Conservation (phyloP, 2,888 invertebrate species). For the Tachina grossa region DNA sequence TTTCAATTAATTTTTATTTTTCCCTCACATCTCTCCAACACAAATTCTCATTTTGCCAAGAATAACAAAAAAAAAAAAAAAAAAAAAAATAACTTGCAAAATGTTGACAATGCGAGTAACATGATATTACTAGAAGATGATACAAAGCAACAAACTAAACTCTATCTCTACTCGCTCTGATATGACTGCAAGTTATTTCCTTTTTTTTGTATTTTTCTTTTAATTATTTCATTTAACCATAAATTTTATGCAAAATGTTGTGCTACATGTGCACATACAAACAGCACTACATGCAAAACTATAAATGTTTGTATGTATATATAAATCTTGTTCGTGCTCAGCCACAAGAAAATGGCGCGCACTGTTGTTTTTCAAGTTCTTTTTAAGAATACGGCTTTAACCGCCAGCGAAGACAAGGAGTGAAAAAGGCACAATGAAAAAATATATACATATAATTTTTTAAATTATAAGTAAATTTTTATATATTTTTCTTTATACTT, state of each 20-base stretch:
- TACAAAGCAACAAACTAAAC: constrained; percentile 51
- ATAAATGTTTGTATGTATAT: neutral
- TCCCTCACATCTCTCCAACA: neutral
- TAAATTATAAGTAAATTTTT: too few species aligned
- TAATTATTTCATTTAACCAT: constrained; percentile 64
- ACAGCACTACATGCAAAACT: constrained; percentile 19
- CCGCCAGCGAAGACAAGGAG: constrained; percentile 22
- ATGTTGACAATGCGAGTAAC: constrained; percentile 55
- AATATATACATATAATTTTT: neutral
- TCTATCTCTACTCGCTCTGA: constrained; percentile 44
- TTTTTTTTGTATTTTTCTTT: constrained; percentile 13
- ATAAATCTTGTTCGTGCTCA: constrained; percentile 63
- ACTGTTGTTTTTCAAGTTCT: constrained; percentile 31
- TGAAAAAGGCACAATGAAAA: neutral
- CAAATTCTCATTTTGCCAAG: constrained; percentile 38
- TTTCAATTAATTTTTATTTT: constrained; percentile 56
- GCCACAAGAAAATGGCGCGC: constrained; percentile 65
- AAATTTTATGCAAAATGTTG: constrained; percentile 73
- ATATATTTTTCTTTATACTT: too few species aligned
- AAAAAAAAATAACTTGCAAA: constrained; percentile 27
- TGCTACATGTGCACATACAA: constrained; percentile 32
- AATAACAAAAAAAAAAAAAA: constrained; percentile 9
- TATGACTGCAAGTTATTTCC: neutral
- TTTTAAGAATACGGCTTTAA: constrained; percentile 20
- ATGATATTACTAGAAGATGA: constrained; percentile 38